phyloP scores from a whole-genome alignment of 2,888 invertebrate species.

The Mesoligia furuncula region DNA sequence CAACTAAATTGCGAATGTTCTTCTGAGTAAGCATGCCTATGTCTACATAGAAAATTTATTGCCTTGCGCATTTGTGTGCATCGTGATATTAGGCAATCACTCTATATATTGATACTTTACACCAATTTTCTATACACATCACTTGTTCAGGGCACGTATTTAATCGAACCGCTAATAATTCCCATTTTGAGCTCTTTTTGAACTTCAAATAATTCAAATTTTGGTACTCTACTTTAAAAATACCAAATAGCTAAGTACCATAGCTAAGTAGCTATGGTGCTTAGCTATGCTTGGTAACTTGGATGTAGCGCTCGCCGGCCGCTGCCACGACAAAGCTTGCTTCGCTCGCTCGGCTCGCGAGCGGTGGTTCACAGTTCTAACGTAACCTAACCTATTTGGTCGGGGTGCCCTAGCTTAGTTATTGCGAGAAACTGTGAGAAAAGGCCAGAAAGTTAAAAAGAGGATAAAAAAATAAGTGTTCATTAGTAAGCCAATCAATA shows the following conservation, averaged over 20 bases:
- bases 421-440: neutral
- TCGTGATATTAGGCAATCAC: constrained; percentile 72
- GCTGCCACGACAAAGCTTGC: neutral
- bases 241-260: neutral
- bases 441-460: neutral
- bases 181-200: neutral
- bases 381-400: neutral
- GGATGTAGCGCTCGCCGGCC: neutral
- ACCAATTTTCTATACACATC: neutral
- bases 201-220: neutral
- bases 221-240: neutral
- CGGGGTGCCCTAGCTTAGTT: neutral
- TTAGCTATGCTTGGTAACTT: too few species aligned
- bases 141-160: neutral
- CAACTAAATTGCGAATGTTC: constrained; percentile 37
- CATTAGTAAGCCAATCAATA: too few species aligned
- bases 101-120: constrained; percentile 65
- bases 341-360: neutral
- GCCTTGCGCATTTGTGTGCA: constrained; percentile 52
- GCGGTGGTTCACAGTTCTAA: neutral
- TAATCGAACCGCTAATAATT: neutral
- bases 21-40: constrained; percentile 38
- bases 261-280: too few species aligned
- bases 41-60: constrained; percentile 63
- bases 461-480: neutral